Conservation (phyloP, 2,888 invertebrate species). For the Liopterus haemorrhoidalis region DNA sequence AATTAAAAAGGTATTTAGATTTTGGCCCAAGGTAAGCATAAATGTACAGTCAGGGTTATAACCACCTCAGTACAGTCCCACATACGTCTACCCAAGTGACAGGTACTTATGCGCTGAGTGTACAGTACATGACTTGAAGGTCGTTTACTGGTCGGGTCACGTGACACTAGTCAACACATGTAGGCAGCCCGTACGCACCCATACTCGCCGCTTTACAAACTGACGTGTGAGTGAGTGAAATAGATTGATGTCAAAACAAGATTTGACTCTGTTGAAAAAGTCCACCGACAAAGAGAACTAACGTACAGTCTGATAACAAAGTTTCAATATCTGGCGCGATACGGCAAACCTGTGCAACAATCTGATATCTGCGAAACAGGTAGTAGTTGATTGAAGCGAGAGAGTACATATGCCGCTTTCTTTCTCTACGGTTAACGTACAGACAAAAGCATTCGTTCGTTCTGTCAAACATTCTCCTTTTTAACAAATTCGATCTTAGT, state of each 20-base stretch:
- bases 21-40: slow-evolving; percentile 41
- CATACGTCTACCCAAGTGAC: slow-evolving; percentile 38
- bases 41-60: slow-evolving; percentile 40
- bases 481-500: too few relatives aligned
- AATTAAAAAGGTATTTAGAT: slow-evolving; percentile 39
- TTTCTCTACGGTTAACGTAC: slow-evolving; percentile 19
- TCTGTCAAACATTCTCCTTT: slow-evolving; percentile 26
- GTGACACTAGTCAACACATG: slow-evolving; percentile 38
- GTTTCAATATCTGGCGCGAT: slow-evolving; percentile 16
- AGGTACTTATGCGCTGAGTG: slow-evolving; percentile 41
- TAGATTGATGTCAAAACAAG: slow-evolving; percentile 28
- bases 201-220: slow-evolving; percentile 50
- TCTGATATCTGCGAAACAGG: slow-evolving; percentile 37
- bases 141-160: slow-evolving; percentile 51
- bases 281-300: slow-evolving; percentile 32
- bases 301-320: slow-evolving; percentile 28
- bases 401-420: slow-evolving; percentile 16
- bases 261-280: slow-evolving; percentile 32
- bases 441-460: slow-evolving; percentile 26
- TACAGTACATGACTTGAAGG: slow-evolving; percentile 46
- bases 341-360: slow-evolving; percentile 21
- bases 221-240: slow-evolving; percentile 28
- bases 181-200: slow-evolving; percentile 38
- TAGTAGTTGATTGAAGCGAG: slow-evolving; percentile 29
- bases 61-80: slow-evolving; percentile 31